phyloP scores from a whole-genome alignment of 2,797 vertebrate species.

The Fistularia tabacaria region DNA sequence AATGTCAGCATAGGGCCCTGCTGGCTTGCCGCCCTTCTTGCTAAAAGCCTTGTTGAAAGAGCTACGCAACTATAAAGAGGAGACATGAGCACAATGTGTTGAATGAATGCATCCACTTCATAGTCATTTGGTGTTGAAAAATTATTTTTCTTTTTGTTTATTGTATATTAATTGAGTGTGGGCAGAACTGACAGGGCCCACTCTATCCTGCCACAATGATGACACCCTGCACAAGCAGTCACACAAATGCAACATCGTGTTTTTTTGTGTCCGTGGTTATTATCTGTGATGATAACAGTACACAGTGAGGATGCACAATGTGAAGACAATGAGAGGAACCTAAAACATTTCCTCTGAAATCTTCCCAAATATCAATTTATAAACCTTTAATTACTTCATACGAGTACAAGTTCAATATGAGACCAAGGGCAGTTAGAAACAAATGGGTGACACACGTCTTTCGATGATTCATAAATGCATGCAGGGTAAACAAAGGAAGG shows the following conservation, averaged over 20 bases:
- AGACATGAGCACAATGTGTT: slow-evolving; percentile 2
- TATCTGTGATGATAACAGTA: too few relatives aligned
- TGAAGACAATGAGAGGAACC: too few relatives aligned
- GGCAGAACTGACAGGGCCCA: neutral
- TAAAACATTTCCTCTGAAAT: too few relatives aligned
- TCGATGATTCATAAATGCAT: slow-evolving; percentile 42
- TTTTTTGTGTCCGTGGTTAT: too few relatives aligned
- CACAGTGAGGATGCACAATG: too few relatives aligned
- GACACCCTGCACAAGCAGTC: neutral
- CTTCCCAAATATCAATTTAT: too few relatives aligned
- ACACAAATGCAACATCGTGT: neutral
- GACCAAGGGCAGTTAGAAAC: neutral
- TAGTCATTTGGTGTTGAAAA: too few relatives aligned
- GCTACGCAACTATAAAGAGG: slow-evolving; percentile 84
- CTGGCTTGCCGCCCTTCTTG: slow-evolving; percentile 91
- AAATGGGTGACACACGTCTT: slow-evolving; percentile 3
- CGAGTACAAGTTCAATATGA: neutral
- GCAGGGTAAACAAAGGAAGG: slow-evolving; percentile 13
- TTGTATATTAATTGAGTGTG: too few relatives aligned
- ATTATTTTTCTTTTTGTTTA: too few relatives aligned
- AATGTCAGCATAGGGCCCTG: slow-evolving; percentile 91
- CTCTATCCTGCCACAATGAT: neutral
- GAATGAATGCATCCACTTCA: neutral
- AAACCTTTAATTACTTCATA: too few relatives aligned
- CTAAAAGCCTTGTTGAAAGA: slow-evolving; percentile 99